phyloP scores from a whole-genome alignment of 2,888 invertebrate genomes.

The Gisinianus flammeolus region DNA sequence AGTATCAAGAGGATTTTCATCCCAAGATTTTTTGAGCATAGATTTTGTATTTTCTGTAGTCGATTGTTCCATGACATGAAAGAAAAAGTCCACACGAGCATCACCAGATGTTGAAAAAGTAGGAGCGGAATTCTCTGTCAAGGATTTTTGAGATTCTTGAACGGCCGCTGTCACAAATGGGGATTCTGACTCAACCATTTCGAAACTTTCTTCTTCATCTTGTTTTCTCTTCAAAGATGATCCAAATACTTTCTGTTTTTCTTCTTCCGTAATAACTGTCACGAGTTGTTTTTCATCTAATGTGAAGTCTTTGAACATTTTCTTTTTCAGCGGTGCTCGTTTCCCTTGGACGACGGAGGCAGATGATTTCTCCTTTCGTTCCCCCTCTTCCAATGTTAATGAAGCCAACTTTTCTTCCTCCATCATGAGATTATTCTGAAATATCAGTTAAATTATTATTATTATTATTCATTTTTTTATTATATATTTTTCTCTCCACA shows the following conservation, averaged over 20 bases:
- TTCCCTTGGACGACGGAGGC: too few species aligned
- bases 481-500: too few species aligned
- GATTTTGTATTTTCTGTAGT: not conserved
- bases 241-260: not conserved
- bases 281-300: slow-evolving; percentile 19
- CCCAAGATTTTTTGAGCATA: slow-evolving; percentile 42
- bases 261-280: slow-evolving; percentile 27
- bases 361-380: too few species aligned
- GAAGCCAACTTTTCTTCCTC: too few species aligned
- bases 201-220: slow-evolving; percentile 9
- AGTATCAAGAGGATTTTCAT: slow-evolving; percentile 40
- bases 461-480: too few species aligned
- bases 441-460: too few species aligned
- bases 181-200: slow-evolving; percentile 5
- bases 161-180: slow-evolving; percentile 36
- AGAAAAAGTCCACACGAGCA: slow-evolving; percentile 49
- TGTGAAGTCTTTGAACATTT: slow-evolving; percentile 36
- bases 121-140: slow-evolving; percentile 48
- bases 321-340: too few species aligned
- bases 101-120: slow-evolving; percentile 45
- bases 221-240: not conserved
- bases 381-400: too few species aligned
- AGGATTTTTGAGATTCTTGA: slow-evolving; percentile 15
- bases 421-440: too few species aligned
- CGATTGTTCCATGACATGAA: slow-evolving; percentile 49